Conservation (phyloP, 2,888 invertebrate genomes). For the Autographa pulchrina region DNA sequence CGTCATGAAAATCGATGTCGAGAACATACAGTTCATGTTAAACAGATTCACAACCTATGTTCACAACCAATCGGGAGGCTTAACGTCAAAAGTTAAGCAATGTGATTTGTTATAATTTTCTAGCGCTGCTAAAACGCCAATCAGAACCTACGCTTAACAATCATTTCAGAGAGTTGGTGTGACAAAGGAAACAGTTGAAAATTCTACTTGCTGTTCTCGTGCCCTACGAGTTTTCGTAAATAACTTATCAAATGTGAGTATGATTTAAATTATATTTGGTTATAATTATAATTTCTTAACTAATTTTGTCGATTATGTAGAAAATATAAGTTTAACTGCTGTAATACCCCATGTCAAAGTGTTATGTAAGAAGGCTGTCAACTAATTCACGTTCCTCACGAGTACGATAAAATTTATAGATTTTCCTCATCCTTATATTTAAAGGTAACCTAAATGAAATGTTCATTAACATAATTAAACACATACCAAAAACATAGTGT, state of each 20-base stretch:
- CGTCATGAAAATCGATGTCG: constrained; percentile 17
- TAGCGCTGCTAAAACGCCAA: constrained; percentile 15
- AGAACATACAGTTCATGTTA: constrained; percentile 20
- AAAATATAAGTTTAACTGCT: background rate
- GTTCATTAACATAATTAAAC: too few species aligned
- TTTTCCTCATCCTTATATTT: constrained; percentile 19
- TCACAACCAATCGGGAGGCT: constrained; percentile 23
- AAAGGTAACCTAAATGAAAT: background rate
- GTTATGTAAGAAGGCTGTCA: constrained; percentile 66
- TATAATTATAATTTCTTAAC: background rate
- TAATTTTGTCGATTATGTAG: background rate
- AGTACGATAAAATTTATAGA: constrained; percentile 37
- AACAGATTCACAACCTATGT: constrained; percentile 11
- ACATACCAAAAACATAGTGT: background rate
- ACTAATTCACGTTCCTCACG: constrained; percentile 29
- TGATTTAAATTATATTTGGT: background rate
- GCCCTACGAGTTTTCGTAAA: constrained; percentile 36
- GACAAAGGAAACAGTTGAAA: constrained; percentile 48
- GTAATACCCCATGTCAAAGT: constrained; percentile 30
- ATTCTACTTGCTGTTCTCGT: constrained; percentile 61
- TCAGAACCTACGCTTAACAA: background rate
- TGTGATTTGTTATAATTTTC: constrained; percentile 34
- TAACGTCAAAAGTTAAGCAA: constrained; percentile 7
- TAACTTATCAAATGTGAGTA: constrained; percentile 61
- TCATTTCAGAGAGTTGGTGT: background rate